Conservation (phyloP, 2,797 vertebrate species). For the Aldrovandia affinis region DNA sequence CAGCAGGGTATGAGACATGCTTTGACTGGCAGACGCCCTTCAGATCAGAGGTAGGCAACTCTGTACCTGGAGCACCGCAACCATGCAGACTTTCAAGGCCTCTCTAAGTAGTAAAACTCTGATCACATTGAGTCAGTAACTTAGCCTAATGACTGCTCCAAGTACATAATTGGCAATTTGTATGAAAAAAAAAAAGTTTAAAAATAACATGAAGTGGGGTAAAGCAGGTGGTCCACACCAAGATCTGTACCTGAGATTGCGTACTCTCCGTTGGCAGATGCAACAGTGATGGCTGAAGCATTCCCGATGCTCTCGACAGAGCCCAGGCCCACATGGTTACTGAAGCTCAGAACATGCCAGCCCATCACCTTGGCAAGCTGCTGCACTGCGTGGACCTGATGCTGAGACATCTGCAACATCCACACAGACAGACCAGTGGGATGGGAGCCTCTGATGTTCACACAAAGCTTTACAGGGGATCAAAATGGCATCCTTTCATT, state of each 20-base stretch:
- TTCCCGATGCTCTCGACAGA: constrained; percentile 95
- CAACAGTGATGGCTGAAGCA: constrained; percentile 91
- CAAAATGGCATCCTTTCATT: neutral
- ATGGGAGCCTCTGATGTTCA: neutral
- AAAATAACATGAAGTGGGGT: neutral
- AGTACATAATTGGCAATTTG: no score
- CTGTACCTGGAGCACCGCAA: neutral
- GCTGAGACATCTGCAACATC: constrained; percentile 92
- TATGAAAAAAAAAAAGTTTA: no score
- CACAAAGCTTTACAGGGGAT: neutral
- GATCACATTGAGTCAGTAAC: neutral
- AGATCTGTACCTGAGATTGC: constrained; percentile 85
- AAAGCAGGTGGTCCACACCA: neutral
- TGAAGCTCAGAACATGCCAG: constrained; percentile 97
- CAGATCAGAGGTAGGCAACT: neutral
- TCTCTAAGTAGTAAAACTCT: neutral
- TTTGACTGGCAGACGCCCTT: neutral
- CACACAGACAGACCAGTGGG: neutral
- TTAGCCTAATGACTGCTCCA: no score
- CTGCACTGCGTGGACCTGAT: constrained; percentile 96
- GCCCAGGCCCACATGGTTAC: constrained; percentile 92
- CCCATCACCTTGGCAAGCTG: constrained; percentile 99
- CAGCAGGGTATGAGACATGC: neutral
- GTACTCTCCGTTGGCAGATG: constrained; percentile 91
- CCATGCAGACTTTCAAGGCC: neutral